Evolutionary conservation across 2,797 vertebrate genomes (phyloP), one percentile per base, ranked within the genome.

Genomic region (Chrosomus eos): DNA sequence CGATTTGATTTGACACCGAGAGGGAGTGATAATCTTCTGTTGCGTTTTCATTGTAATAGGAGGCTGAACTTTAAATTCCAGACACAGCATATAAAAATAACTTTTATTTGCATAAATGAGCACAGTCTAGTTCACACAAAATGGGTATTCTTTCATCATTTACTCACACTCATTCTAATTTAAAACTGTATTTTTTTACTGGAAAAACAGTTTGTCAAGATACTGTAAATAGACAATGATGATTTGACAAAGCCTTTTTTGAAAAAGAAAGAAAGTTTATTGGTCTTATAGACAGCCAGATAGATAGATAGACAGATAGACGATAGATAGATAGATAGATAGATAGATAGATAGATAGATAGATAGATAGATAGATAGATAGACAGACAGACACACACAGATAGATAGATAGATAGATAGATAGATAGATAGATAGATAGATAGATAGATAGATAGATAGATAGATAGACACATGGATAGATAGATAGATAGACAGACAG

Each of bases 261-360:
- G 16, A 18, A 18, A 48, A 51, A 18, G 5, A 51, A 51, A 4
- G 18, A 51, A 40, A 40, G 38, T 40, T 51, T 18, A 51, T 18
- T 43, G 1, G 1, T 16, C 48, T 51, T 16, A 51, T 6, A 14
- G 51, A 21, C 19, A 8, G 51, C 7, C 0, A 19, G 48, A 19
- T 0, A 7, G 51, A 53, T 0, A 19, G 16, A 19, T 0, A 0
- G 21, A 60, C 0, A 4, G 55, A 60, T 0, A 4, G 23, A n/a
- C 0, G 8, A 60, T 0, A 5, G n/a, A 60, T 4, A 13, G n/a
- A 21, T 3, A 7, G 2, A 21, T 3, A 3, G 51, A 53, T 0
- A 3, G 51, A 53, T 3, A 7, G 19, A 53, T 1, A 19, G 48
- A 51, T 19, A 18, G 48, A 51, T 19, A 18, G 51, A 53, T 3